Evolutionary conservation across 1,140 invertebrate genomes (phyloP).

Genomic region (Vanessa tameamea): DNA sequence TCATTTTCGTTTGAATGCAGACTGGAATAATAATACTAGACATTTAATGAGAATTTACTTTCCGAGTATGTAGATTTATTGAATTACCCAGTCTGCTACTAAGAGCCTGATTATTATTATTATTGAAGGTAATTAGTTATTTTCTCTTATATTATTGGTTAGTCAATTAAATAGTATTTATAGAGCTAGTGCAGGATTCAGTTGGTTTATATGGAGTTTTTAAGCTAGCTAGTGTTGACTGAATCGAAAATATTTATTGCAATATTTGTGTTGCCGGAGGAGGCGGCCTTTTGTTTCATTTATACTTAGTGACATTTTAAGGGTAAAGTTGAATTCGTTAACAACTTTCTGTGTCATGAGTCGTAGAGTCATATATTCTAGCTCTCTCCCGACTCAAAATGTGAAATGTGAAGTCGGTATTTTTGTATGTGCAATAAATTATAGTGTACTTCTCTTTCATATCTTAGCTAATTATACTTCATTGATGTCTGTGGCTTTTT

Average conservation of each 20-base stretch:
- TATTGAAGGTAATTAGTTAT: slow-evolving; percentile 27
- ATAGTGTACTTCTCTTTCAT: slow-evolving; percentile 67
- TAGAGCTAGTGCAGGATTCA: slow-evolving; percentile 36
- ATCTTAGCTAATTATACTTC: slow-evolving; percentile 76
- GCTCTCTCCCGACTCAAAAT: slow-evolving; percentile 51
- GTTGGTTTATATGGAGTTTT: slow-evolving; percentile 34
- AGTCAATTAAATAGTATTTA: slow-evolving; percentile 31
- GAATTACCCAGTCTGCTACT: slow-evolving; percentile 21
- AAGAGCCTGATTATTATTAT: slow-evolving; percentile 18
- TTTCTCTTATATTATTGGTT: slow-evolving; percentile 26
- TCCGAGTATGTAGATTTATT: slow-evolving; percentile 18
- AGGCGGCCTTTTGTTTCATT: slow-evolving; percentile 50
- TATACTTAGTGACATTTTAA: slow-evolving; percentile 37
- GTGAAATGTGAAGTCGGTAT: slow-evolving; percentile 60
- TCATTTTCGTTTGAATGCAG: slow-evolving; percentile 33
- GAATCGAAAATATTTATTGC: slow-evolving; percentile 30
- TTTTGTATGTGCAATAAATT: slow-evolving; percentile 78
- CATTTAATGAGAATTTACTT: neutral
- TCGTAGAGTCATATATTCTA: slow-evolving; percentile 38
- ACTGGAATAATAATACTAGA: slow-evolving; percentile 32
- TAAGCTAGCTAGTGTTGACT: slow-evolving; percentile 28
- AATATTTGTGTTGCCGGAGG: slow-evolving; percentile 39
- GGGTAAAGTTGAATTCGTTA: neutral
- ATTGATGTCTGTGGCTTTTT: slow-evolving; percentile 33
- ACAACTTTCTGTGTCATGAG: slow-evolving; percentile 23